Percentiles rank a stretch among this genome's conserved stretches.
Evolutionary conservation across 2,797 vertebrate species (phyloP).

Genomic region (Acanthis flammea): DNA sequence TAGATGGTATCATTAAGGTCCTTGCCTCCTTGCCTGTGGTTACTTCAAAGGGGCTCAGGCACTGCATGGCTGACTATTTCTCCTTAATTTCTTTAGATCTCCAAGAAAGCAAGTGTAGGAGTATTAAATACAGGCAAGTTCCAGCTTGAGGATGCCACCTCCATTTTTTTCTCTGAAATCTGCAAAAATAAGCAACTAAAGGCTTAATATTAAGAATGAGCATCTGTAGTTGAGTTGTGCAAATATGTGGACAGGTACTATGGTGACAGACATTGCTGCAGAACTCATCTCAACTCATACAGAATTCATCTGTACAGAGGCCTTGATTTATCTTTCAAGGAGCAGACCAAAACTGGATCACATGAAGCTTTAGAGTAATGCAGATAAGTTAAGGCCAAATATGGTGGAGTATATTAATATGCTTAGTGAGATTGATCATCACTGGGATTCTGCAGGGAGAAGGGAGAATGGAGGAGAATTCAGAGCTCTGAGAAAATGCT

Average conservation of each 20-base stretch:
- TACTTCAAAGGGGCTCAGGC: background rate
- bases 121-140: background rate
- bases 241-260: background rate
- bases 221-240: background rate
- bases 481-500: background rate
- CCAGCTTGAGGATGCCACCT: background rate
- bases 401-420: background rate
- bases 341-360: background rate
- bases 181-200: background rate
- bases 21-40: accelerated
- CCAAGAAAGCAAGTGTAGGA: background rate
- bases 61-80: background rate
- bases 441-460: background rate
- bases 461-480: background rate
- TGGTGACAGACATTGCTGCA: background rate
- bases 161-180: background rate
- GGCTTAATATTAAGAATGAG: background rate
- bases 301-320: background rate
- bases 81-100: background rate
- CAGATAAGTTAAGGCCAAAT: background rate
- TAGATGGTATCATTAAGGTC: background rate
- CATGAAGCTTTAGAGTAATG: background rate
- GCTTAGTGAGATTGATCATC: background rate
- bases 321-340: background rate
- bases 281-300: background rate